Base-by-base conservation (phyloP, 2,797 vertebrate species). In the Danio choprae region DNA sequence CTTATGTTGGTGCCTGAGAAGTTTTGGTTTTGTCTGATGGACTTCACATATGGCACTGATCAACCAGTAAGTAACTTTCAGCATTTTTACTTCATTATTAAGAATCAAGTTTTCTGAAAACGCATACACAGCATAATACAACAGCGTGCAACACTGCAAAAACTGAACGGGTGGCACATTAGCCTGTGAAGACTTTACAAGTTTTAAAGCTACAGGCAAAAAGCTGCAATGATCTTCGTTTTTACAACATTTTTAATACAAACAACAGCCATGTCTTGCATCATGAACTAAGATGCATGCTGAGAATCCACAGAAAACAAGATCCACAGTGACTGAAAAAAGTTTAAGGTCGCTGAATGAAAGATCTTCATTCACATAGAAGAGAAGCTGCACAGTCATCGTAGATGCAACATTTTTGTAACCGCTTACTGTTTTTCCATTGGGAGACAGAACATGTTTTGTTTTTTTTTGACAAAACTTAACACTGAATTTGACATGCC, bases 1-100 rank as follows among this genome's bases (percentile, higher is more conserved):
- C 40, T 29, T 58, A 44, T 74, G 51, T 59, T n/a, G 69, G 20
- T 5, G 44, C 20, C 69, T 10, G 7, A 4, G 48, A 40, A 76
- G 56, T 18, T 38, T 78, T 53, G 18, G 68, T 58, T 55, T 68
- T 11, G 18, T 73, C 36, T 62, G 41, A 55, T 5, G 12, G 36
- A 38, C 18, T 63, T 69, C 48, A 70, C 76, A 53, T 68, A 73
- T 44, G 46, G 63, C 46, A 69, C 20, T 53, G 38, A 13, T 46
- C 48, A 74, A 50, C 53, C 55, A 38, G 56, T 70, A 36, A 55
- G 15, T 70, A 6, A n/a, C 48, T 51, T 51, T 36, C 22, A 0
- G 13, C 9, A 38, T 15, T 41, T 53, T 2, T 4, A 75, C 13
- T 18, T 75, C 50, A 75, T 63, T 48, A 75, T 3, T 75, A 20